Evolutionary conservation across 64 coral and sea anemone genomes (phyloP), one percentile per base, ranked within the genome.

Genomic region (Actinia equina): DNA sequence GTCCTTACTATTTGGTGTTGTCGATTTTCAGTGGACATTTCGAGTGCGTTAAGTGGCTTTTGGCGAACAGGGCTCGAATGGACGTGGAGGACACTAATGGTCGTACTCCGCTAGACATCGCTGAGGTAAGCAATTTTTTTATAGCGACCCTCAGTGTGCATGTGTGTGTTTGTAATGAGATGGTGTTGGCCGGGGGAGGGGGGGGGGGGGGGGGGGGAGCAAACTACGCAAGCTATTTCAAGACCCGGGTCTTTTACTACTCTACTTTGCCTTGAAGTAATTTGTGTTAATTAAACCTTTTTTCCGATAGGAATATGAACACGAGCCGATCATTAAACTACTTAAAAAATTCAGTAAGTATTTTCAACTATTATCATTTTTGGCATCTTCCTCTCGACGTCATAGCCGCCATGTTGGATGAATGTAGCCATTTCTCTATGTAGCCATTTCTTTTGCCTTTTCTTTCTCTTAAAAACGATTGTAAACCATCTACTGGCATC

Each of bases 21-120:
- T 30, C 54, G 3, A 62, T 8, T 85, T 99, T 5, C 44, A 99
- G 97, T 63, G 97, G 97, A 14, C 91, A 93, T 56, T 44, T 88
- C 26, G 93, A 99, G 52, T 99, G 97, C 45, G 93, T 95, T 6
- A 95, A 95, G 44, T 99, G 97, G 97, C 90, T 99, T 17, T 58
- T 95, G 49, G 83, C 90, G 0, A 99, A 99, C 84, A 91, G 93
- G 85, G 90, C 91, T 0, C 76, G 88, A 76, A 86, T 77, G 61
- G 97, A 99, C 30, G 86, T 95, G 6, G 70, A 83, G 43, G 97
- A 99, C 87, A 92, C 83, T 22, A 99, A 99, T 80, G 93, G 91
- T 54, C 80, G 97, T 46, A 95, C 93, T 62, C 93, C 97, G 7
- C 22, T 90, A 8, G 93, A 99, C 45, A 86, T 99, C 44, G 97